Evolutionary conservation across 1,140 invertebrate species (phyloP), one percentile per base, ranked within the genome.

Genomic region (Aleiodes sp.): DNA sequence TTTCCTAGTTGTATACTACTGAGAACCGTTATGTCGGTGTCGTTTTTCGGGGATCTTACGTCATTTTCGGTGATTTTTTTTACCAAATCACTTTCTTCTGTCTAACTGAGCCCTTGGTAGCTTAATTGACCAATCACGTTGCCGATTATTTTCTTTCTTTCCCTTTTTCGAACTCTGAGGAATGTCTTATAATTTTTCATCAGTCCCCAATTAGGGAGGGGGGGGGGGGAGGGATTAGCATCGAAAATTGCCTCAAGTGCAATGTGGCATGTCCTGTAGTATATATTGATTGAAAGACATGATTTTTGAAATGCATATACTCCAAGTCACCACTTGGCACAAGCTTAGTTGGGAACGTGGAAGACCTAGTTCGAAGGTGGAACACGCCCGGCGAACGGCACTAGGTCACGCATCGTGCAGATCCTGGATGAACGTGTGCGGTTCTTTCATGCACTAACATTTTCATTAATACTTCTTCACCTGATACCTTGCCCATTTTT

Each of bases 321-420:
- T 77, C 43, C 33, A 60, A 21, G 16, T 12, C 19, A 52, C 9
- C 16, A 65, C 61, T 65, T 60, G 56, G 26, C 68, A 74, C 74
- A 75, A 77, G 75, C 76, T 80, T 83, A 79, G 81, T 81, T 82
- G 82, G 76, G 81, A 84, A 84, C 78, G 82, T 79, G 77, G 77
- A 81, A 86, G 83, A 84, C 84, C 83, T 85, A 85, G 83, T 84
- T 84, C 77, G 77, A 79, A 84, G 82, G 82, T 83, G 80, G 79
- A 84, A 83, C 80, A 76, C 72, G 74, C 73, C 80, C 75, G 70
- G 75, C 73, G 76, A 81, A 84, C 83, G 82, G 81, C 82, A 86
- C 83, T 86, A 83, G 84, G 83, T 86, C 83, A 86, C 82, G 84
- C 83, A 84, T 83, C 77, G 26, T 59, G 81, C 79, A 83, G 81